These are phyloP conservation scores for Trematocara marginatum DNA, from an alignment of 2,113 vertebrate genomes.

Conservation along the genomic window DNA sequence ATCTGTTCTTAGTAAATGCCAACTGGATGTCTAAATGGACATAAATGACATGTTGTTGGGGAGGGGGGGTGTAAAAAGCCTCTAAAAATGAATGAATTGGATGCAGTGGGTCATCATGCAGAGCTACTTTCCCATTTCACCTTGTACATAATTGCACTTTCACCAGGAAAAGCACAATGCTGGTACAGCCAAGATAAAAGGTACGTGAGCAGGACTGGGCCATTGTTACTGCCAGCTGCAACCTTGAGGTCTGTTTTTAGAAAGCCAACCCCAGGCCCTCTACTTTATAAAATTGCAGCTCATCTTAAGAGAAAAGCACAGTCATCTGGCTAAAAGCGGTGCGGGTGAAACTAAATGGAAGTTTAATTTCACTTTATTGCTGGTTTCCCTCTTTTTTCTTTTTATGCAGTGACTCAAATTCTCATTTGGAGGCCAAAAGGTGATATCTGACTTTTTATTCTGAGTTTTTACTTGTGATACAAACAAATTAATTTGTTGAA, in stretches of 20 bases:
- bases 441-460: neutral
- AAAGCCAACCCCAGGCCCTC: neutral
- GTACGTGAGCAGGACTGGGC: neutral
- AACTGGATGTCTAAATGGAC: neutral
- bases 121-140: neutral
- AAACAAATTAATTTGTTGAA: neutral
- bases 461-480: neutral
- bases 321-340: constrained; percentile 44
- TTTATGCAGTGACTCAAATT: neutral
- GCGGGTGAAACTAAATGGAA: constrained; percentile 13
- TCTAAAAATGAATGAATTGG: neutral
- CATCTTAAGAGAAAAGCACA: constrained; percentile 4
- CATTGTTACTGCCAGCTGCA: constrained; percentile 16
- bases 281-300: constrained; percentile 34
- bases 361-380: neutral
- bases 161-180: neutral
- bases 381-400: neutral
- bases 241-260: constrained; percentile 4
- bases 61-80: neutral
- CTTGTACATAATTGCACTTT: neutral
- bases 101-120: neutral
- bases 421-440: neutral
- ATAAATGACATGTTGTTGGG: neutral
- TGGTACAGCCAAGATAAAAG: neutral
- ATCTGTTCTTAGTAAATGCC: neutral